Percentiles rank a stretch among this genome's conserved stretches.
Evolutionary conservation across 2,797 vertebrate genomes (phyloP).

Genomic region (Pseudochaenichthys georgianus): DNA sequence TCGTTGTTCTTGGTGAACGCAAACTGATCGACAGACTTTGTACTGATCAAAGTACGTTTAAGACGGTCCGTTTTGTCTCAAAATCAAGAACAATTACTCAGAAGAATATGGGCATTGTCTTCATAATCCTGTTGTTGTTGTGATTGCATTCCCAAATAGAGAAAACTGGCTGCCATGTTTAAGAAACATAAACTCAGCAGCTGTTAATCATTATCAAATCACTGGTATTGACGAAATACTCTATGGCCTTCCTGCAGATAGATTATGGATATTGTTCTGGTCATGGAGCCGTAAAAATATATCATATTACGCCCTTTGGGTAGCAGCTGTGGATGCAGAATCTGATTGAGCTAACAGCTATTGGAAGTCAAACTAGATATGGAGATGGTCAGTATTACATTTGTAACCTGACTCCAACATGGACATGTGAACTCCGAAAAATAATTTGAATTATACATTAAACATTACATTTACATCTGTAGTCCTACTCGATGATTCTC

Average conservation of each 20-base stretch:
- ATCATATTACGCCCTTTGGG: background rate
- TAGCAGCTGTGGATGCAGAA: constrained; percentile 3
- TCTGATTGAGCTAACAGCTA: constrained; percentile 4
- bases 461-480: background rate
- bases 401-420: background rate
- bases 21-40: background rate
- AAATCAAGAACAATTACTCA: background rate
- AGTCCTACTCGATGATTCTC: constrained; percentile 4
- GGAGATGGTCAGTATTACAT: background rate
- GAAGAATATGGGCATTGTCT: background rate
- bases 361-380: background rate
- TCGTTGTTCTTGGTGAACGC: background rate
- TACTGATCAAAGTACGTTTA: background rate
- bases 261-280: background rate
- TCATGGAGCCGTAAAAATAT: background rate
- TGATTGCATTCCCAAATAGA: background rate
- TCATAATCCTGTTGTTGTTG: background rate
- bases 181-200: constrained; percentile 3
- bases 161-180: background rate
- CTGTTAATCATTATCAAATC: background rate
- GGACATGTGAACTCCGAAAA: background rate
- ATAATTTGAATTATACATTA: background rate
- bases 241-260: constrained; percentile 10
- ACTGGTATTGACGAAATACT: background rate
- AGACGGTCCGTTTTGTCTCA: background rate